Percentiles rank a stretch among this genome's conserved stretches.
phyloP scores from a whole-genome alignment of 2,113 vertebrate genomes.

The Mobula birostris region DNA sequence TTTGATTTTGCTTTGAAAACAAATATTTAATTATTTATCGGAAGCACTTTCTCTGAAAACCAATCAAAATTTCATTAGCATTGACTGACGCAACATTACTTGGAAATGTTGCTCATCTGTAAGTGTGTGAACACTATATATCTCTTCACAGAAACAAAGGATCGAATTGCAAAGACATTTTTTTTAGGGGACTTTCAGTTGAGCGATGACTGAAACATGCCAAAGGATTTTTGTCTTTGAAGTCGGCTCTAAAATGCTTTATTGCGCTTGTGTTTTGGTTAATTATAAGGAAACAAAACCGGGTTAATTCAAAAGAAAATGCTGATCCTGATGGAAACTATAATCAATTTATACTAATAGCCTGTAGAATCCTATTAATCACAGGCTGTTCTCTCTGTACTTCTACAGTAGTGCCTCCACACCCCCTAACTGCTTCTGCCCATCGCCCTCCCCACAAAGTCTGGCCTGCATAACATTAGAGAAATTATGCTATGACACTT shows the following conservation, averaged over 20 bases:
- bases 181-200: slow-evolving; percentile 37
- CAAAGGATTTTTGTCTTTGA: slow-evolving; percentile 41
- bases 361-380: slow-evolving; percentile 54
- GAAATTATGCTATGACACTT: not conserved
- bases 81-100: not conserved
- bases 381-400: slow-evolving; percentile 42
- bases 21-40: slow-evolving; percentile 30
- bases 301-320: slow-evolving; percentile 51
- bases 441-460: no score
- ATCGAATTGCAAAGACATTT: slow-evolving; percentile 27
- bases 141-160: slow-evolving; percentile 26
- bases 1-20: slow-evolving; percentile 12
- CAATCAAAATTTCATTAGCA: not conserved
- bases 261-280: slow-evolving; percentile 46
- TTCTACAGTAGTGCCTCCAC: not conserved
- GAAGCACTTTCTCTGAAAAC: not conserved
- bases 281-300: slow-evolving; percentile 51
- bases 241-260: slow-evolving; percentile 41
- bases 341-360: slow-evolving; percentile 54
- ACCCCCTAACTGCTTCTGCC: slow-evolving; percentile 42
- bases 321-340: slow-evolving; percentile 50
- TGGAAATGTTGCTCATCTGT: slow-evolving; percentile 13
- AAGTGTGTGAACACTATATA: slow-evolving; percentile 24
- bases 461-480: slow-evolving; percentile 14
- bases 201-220: slow-evolving; percentile 43